Base-by-base conservation (phyloP, 2,797 vertebrate genomes). In the Bovichtus diacanthus region DNA sequence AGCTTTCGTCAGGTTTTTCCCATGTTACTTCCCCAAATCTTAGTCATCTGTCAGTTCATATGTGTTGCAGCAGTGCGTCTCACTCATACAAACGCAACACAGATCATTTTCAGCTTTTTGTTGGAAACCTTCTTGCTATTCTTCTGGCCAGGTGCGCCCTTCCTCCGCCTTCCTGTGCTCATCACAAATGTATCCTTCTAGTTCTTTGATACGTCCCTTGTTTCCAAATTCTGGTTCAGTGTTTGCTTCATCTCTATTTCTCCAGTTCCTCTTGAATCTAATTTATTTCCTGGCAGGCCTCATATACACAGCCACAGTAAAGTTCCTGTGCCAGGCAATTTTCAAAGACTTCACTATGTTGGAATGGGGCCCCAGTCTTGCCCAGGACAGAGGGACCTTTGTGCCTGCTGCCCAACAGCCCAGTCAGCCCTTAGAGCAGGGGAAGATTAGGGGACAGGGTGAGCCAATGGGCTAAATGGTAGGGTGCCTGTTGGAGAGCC, bases 281-380 rank as follows among this genome's bases (percentile, higher is more conserved):
- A 89, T 92, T 91, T 79, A 84, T 91, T 85, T 88, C 49, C 83
- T 92, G 85, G 86, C 82, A 68, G 83, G 61, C 70, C 51, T 73
- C 74, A 27, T 58, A 63, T 68, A 87, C 75, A 76, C 81, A 78
- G 80, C 81, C 70, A 70, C 76, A 76, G 80, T 59, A 70, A 86
- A 81, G 76, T 82, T 74, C 78, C 74, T 11, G 65, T 90, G 91
- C 89, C 90, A 91, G 81, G 78, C 89, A 75, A 60, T 87, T 94
- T 93, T 94, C 93, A 95, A 95, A 94, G 93, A 88, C 88, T 86
- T 85, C 90, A 88, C 87, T 94, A 89, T 93, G 87, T 87, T 91
- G 88, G 88, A 92, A 88, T 80, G 84, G 75, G 90, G 88, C 90
- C 86, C 80, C 80, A 53, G 82, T 85, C 81, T 86, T 84, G 78